These are phyloP conservation scores for Paracanthobrama guichenoti DNA, from an alignment of 2,113 vertebrate species.

Conservation along the genomic window DNA sequence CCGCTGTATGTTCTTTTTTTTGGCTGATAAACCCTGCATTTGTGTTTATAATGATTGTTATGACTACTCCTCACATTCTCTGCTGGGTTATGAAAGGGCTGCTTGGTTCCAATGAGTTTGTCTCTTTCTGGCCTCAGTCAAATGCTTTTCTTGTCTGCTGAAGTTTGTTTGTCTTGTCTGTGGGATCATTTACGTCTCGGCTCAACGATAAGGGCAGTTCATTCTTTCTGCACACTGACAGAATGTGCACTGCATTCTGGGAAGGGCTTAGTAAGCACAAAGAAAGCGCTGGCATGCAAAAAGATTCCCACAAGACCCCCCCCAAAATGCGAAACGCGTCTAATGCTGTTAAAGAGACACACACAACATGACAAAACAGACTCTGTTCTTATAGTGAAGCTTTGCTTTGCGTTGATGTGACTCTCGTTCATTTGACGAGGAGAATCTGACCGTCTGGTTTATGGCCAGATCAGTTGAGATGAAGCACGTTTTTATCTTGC, in stretches of 20 bases:
- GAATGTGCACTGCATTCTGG: conserved; percentile 1
- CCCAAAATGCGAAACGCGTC: neutral
- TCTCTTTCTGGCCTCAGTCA: neutral
- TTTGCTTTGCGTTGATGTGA: too few species aligned
- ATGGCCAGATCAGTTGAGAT: neutral
- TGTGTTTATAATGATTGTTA: neutral
- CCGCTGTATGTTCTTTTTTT: neutral
- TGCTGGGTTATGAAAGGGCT: too few species aligned
- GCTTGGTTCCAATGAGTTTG: neutral
- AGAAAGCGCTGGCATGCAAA: conserved; percentile 63
- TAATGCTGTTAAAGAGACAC: neutral
- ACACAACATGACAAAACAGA: neutral
- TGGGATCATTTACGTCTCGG: neutral
- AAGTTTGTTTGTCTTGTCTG: neutral
- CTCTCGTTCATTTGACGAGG: neutral
- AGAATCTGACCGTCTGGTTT: neutral
- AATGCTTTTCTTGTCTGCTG: neutral
- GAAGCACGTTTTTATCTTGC: neutral
- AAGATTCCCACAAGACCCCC: conserved; percentile 50
- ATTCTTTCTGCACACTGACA: neutral
- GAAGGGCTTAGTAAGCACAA: conserved; percentile 67
- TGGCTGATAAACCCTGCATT: neutral
- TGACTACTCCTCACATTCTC: neutral
- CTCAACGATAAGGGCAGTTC: neutral
- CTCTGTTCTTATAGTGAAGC: neutral